Conservation (phyloP, 2,888 invertebrate genomes). For the Alloplasta piceator region DNA sequence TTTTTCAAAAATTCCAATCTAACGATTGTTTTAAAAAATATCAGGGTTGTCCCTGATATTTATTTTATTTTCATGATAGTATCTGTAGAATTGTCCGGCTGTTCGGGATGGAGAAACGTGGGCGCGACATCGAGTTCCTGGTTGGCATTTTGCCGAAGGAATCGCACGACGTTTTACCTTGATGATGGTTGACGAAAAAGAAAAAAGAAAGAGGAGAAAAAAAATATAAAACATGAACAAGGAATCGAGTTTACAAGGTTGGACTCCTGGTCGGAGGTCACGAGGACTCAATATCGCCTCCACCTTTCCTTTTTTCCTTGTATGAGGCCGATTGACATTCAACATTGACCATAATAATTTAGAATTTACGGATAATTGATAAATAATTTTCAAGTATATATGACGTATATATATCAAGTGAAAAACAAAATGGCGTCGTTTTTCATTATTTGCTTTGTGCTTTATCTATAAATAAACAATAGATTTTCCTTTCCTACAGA, state of each 20-base stretch:
- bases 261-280: conserved; percentile 57
- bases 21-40: too few species aligned
- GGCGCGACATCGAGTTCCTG: conserved; percentile 29
- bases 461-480: too few species aligned
- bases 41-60: too few species aligned
- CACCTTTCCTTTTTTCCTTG: conserved; percentile 36
- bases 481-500: too few species aligned
- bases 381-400: not conserved
- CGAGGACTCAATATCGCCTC: conserved; percentile 41
- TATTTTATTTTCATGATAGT: not conserved
- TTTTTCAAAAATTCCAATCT: too few species aligned
- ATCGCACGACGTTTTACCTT: conserved; percentile 51
- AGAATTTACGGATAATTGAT: not conserved
- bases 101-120: conserved; percentile 33
- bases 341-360: conserved; percentile 35
- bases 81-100: not conserved
- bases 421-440: too few species aligned
- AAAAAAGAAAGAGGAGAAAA: conserved; percentile 16
- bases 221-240: conserved; percentile 30
- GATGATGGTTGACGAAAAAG: conserved; percentile 35
- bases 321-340: not conserved
- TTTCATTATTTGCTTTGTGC: too few species aligned
- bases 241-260: conserved; percentile 61
- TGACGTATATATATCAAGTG: not conserved
- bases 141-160: conserved; percentile 17